These are phyloP conservation scores for Gopherus flavomarginatus DNA, from an alignment of 2,113 vertebrate genomes.

Conservation along the genomic window DNA sequence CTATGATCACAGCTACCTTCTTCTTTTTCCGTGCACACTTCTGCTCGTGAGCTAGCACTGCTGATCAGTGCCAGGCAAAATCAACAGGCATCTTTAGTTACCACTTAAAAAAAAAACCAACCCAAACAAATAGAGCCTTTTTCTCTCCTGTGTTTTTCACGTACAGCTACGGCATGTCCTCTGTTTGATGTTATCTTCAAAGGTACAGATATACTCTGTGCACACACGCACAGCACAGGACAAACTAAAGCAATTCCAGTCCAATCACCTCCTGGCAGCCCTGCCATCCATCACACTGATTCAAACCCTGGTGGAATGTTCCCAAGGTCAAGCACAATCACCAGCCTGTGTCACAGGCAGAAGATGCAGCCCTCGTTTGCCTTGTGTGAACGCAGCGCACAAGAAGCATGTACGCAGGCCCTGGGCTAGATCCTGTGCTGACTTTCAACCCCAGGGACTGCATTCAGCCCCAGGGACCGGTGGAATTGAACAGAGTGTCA, in stretches of 20 bases:
- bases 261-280: neutral
- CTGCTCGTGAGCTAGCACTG: rapidly evolving
- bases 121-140: neutral
- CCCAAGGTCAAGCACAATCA: neutral
- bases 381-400: neutral
- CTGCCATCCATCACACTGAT: neutral
- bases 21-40: neutral
- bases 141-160: rapidly evolving
- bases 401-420: neutral
- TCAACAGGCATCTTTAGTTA: neutral
- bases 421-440: neutral
- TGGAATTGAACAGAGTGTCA: neutral
- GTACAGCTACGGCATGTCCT: rapidly evolving
- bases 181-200: neutral
- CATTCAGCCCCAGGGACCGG: neutral
- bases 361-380: neutral
- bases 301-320: neutral
- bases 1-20: neutral
- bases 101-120: neutral
- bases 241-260: neutral
- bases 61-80: neutral
- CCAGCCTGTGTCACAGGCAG: neutral
- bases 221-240: neutral
- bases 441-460: neutral
- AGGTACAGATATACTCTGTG: neutral